Percentiles rank a stretch among this genome's conserved stretches.
These are phyloP conservation scores for Elgaria multicarinata DNA, from an alignment of 2,113 vertebrate genomes.

Conservation along the genomic window DNA sequence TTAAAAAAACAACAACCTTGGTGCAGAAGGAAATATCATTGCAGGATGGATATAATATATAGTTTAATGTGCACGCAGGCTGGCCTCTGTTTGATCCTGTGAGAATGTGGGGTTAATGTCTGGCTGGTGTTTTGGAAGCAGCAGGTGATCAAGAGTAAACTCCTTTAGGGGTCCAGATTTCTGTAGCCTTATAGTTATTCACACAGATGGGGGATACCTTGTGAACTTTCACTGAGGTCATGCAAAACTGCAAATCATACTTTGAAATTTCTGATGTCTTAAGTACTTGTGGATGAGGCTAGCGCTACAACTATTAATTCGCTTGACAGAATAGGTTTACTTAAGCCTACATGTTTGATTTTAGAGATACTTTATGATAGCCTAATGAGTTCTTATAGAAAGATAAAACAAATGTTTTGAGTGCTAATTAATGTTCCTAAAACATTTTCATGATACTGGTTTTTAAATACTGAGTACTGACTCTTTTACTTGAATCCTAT, in stretches of 20 bases:
- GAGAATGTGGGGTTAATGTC: slow-evolving; percentile 88
- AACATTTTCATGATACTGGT: background rate
- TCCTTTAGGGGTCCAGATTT: slow-evolving; percentile 89
- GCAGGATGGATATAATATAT: slow-evolving; percentile 72
- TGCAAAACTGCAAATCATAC: slow-evolving; percentile 74
- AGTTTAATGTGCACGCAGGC: slow-evolving; percentile 82
- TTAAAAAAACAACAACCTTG: background rate
- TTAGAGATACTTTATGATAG: background rate
- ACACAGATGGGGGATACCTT: slow-evolving; percentile 93
- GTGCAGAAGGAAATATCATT: slow-evolving; percentile 46
- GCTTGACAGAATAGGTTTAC: slow-evolving; percentile 34
- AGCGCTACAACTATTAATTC: slow-evolving; percentile 43
- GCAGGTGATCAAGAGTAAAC: slow-evolving; percentile 95
- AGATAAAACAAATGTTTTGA: background rate
- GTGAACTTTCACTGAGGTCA: slow-evolving; percentile 94
- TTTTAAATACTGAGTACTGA: background rate
- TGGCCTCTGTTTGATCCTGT: slow-evolving; percentile 93
- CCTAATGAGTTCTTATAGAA: slow-evolving; percentile 21
- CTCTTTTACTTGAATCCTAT: slow-evolving; percentile 9
- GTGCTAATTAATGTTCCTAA: slow-evolving; percentile 29
- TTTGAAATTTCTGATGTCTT: slow-evolving; percentile 65
- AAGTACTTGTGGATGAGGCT: slow-evolving; percentile 51
- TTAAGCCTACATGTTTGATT: background rate
- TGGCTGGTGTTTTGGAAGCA: slow-evolving; percentile 97
- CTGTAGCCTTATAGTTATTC: slow-evolving; percentile 85